These are phyloP conservation scores for Caenorhabditis sp. DNA, from an alignment of 2,888 invertebrate species.

Conservation along the genomic window DNA sequence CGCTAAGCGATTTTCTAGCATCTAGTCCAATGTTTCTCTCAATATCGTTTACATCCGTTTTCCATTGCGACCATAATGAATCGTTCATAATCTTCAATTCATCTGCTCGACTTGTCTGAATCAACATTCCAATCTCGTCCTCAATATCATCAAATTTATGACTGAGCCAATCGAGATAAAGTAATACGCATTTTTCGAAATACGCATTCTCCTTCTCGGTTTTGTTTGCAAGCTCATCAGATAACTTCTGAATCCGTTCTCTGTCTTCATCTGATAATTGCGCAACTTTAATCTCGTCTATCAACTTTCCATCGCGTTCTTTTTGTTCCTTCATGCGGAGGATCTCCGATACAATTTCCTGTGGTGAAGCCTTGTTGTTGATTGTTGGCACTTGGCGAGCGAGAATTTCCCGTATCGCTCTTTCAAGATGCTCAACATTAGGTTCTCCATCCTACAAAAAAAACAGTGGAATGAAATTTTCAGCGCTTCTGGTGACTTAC, in stretches of 20 bases:
- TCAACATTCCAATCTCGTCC: conserved; percentile 45
- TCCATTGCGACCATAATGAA: conserved; percentile 48
- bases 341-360: conserved; percentile 37
- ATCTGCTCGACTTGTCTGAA: conserved; percentile 40
- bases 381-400: conserved; percentile 18
- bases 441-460: conserved; percentile 47
- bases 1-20: conserved; percentile 34
- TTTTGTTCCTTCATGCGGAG: conserved; percentile 50
- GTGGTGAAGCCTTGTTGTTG: conserved; percentile 20
- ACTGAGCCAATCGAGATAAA: conserved; percentile 48
- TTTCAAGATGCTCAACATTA: conserved; percentile 45
- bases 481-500: conserved; percentile 24
- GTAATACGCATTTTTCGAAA: conserved; percentile 34
- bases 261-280: conserved; percentile 34
- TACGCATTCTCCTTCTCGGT: conserved; percentile 24
- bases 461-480: neutral
- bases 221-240: conserved; percentile 29
- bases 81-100: conserved; percentile 43
- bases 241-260: conserved; percentile 28
- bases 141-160: conserved; percentile 45
- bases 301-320: conserved; percentile 39
- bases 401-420: conserved; percentile 36
- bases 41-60: conserved; percentile 45
- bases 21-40: conserved; percentile 46
- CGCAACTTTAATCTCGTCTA: conserved; percentile 52